Base-by-base conservation (phyloP, 30 jellyfish, hydroid and myxozoan species). In the Chironex yamaguchii region DNA sequence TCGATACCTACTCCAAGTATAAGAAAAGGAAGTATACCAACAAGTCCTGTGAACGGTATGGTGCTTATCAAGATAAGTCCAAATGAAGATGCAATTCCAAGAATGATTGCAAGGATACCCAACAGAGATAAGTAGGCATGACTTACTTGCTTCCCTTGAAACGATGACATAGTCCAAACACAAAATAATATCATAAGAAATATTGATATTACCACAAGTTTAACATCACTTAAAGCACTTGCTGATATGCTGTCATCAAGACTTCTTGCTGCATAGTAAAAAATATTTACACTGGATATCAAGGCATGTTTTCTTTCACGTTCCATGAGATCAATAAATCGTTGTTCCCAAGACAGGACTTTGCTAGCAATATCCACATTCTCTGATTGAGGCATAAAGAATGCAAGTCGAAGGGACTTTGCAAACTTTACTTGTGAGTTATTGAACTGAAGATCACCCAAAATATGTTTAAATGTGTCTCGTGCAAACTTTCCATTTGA, bases 1-100 rank as follows among this genome's bases (percentile, higher is more conserved):
- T 94, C 99, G 17, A 94, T 94, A n/a, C 97, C 99, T 0, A 94
- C 97, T 24, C 99, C 99, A 11, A 94, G 75, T n/a, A 94, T 87
- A 74, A 94, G 67, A 68, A 94, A 94, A n/a, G 99, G 99, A 68
- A 94, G 81, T 6, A 94, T 97, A 11, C 97, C 99, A 13, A 76
- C 99, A 66, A 94, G 82, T 49, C 98, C 97, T 14, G 89, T 91
- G 58, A 90, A 94, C n/a, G 99, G 99, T 11, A 67, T 66, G 4
- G 92, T 89, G 0, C 76, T 23, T 14, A 90, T 52, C 97, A 94
- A 84, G 52, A 85, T 88, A 4, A 94, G 89, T 20, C 97, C 99
- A 53, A 88, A 94, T 11, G 97, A 92, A 13, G 95, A 29, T 12
- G 95, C 99, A 33, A 89, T 94, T 62, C 99, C 99, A 34, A 94